phyloP scores from a whole-genome alignment of 2,113 vertebrate genomes.

The Chamaetylas fuelleborni region DNA sequence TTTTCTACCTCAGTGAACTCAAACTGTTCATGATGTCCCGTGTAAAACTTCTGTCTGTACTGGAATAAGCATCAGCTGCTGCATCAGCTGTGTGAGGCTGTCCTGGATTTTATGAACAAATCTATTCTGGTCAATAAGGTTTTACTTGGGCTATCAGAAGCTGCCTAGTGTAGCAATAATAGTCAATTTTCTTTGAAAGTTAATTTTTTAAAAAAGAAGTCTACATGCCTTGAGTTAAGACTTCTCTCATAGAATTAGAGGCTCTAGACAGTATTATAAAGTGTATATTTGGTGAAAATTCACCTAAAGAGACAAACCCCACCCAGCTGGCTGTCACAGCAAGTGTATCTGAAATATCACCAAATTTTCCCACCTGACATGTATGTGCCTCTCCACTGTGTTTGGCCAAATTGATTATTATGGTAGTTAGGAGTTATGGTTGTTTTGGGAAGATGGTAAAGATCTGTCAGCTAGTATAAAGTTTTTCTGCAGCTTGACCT shows the following conservation, averaged over 20 bases:
- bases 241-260: conserved; percentile 10
- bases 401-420: not conserved
- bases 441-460: not conserved
- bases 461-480: not conserved
- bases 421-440: not conserved
- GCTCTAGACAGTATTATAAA: not conserved
- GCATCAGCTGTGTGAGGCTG: conserved; percentile 45
- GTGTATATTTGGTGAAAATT: not conserved
- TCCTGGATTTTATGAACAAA: conserved; percentile 48
- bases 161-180: conserved; percentile 42
- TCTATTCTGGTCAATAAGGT: conserved; percentile 38
- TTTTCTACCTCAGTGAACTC: not conserved
- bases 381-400: not conserved
- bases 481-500: conserved; percentile 34
- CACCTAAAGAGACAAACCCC: not conserved
- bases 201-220: conserved; percentile 26
- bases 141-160: conserved; percentile 47
- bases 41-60: not conserved
- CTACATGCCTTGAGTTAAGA: not conserved
- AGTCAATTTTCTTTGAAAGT: conserved; percentile 28
- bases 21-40: not conserved
- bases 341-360: not conserved
- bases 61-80: conserved; percentile 38
- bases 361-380: not conserved
- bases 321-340: not conserved